Conservation (phyloP, 2,888 invertebrate genomes). For the Pecten maximus region DNA sequence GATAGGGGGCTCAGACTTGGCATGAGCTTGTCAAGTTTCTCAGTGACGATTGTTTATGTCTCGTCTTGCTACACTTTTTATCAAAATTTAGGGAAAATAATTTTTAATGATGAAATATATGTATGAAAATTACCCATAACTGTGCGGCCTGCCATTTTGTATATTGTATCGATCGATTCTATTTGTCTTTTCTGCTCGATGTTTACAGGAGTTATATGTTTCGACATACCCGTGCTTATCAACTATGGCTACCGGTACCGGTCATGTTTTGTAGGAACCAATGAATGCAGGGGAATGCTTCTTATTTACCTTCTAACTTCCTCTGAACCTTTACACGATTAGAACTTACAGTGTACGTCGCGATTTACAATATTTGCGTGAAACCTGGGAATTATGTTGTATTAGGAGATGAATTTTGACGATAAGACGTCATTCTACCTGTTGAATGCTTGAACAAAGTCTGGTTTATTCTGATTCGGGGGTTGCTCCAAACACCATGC, state of each 20-base stretch:
- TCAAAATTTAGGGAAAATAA: not conserved
- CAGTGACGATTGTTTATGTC: not conserved
- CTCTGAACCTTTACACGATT: not conserved
- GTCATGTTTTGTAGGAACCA: conserved; percentile 16
- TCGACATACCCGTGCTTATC: conserved; percentile 26
- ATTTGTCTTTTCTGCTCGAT: conserved; percentile 24
- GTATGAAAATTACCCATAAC: not conserved
- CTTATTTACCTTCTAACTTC: not conserved
- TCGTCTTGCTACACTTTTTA: not conserved
- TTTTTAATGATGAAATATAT: not conserved
- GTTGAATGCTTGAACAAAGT: conserved; percentile 29
- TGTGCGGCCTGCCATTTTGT: not conserved
- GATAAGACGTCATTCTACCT: conserved; percentile 3
- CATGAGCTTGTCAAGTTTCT: not conserved
- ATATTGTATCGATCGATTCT: conserved; percentile 30
- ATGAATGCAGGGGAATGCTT: conserved; percentile 11
- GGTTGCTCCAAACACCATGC: conserved; percentile 51
- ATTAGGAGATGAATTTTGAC: conserved; percentile 30
- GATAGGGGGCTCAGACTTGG: not conserved
- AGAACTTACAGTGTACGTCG: not conserved
- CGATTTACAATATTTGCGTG: not conserved
- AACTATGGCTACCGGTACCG: conserved; percentile 27
- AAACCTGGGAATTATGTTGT: not conserved
- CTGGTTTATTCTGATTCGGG: conserved; percentile 8
- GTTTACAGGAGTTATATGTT: conserved; percentile 21